Conservation (phyloP, 2,888 invertebrate species). For the Xanthorhoe spadicearia region DNA sequence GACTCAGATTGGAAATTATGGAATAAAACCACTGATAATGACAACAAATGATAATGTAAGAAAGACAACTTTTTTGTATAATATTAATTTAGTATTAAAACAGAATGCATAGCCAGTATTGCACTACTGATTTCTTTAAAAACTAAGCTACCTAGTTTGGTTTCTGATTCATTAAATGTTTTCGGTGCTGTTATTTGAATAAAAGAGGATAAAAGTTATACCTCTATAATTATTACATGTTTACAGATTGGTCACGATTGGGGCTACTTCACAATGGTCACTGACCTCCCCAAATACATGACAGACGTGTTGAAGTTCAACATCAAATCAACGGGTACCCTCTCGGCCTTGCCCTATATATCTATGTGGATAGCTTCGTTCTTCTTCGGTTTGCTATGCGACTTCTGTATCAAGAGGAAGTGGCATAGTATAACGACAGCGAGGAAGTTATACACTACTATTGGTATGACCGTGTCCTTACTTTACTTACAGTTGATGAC, state of each 20-base stretch:
- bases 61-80: too few relatives aligned
- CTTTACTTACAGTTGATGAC: not conserved
- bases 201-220: not conserved
- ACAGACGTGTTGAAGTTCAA: constrained; percentile 87
- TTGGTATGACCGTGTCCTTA: constrained; percentile 79
- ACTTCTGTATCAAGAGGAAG: constrained; percentile 86
- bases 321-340: constrained; percentile 86
- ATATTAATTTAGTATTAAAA: too few relatives aligned
- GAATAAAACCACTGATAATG: too few relatives aligned
- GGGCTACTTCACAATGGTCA: constrained; percentile 89
- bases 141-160: too few relatives aligned
- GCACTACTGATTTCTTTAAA: too few relatives aligned
- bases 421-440: constrained; percentile 83
- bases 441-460: constrained; percentile 87
- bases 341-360: constrained; percentile 87
- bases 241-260: constrained; percentile 87
- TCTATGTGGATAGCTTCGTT: constrained; percentile 88
- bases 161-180: too few relatives aligned
- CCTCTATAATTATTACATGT: not conserved
- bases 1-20: too few relatives aligned
- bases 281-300: constrained; percentile 89
- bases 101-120: too few relatives aligned
- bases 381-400: constrained; percentile 87
- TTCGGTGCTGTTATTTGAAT: not conserved
- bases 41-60: too few relatives aligned